A percentile compares a stretch with the other conserved stretches of the same genome.
phyloP scores from a whole-genome alignment of 2,113 vertebrate species.

The Serinus canaria region DNA sequence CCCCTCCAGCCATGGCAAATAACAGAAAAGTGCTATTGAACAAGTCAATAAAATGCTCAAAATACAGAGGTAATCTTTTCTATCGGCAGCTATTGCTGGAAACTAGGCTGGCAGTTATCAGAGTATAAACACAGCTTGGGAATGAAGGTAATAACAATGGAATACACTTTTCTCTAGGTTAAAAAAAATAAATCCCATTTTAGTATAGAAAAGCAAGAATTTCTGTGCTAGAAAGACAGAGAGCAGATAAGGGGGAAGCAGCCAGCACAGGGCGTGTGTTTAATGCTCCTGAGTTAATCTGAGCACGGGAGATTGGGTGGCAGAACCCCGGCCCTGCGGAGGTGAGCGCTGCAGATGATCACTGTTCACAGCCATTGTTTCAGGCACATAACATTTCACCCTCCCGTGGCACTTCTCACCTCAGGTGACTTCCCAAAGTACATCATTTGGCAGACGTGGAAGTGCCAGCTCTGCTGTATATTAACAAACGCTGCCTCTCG shows the following conservation, averaged over 20 bases:
- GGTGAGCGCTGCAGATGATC: not conserved
- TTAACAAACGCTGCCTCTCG: conserved; percentile 4
- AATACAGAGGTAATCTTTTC: not conserved
- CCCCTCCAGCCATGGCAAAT: not conserved
- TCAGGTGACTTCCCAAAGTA: not conserved
- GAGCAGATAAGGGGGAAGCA: not conserved
- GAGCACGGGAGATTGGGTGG: not conserved
- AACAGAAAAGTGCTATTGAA: not conserved
- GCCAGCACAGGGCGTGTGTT: not conserved
- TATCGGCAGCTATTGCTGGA: conserved; percentile 6
- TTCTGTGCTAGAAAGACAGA: not conserved
- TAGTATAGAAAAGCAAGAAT: not conserved
- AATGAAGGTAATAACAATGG: not conserved
- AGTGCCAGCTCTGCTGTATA: not conserved
- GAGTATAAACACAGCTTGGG: conserved; percentile 6
- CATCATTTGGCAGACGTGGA: not conserved
- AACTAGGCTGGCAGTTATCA: not conserved
- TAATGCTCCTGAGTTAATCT: not conserved
- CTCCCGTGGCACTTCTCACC: conserved; percentile 1
- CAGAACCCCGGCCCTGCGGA: not conserved
- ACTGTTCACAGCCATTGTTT: not conserved
- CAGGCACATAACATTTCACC: not conserved
- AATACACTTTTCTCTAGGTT: not conserved
- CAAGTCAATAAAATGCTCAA: not conserved
- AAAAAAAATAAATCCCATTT: not conserved